phyloP scores from a whole-genome alignment of 92 coral and sea anemone species.

The Epizoanthus illoricatus region DNA sequence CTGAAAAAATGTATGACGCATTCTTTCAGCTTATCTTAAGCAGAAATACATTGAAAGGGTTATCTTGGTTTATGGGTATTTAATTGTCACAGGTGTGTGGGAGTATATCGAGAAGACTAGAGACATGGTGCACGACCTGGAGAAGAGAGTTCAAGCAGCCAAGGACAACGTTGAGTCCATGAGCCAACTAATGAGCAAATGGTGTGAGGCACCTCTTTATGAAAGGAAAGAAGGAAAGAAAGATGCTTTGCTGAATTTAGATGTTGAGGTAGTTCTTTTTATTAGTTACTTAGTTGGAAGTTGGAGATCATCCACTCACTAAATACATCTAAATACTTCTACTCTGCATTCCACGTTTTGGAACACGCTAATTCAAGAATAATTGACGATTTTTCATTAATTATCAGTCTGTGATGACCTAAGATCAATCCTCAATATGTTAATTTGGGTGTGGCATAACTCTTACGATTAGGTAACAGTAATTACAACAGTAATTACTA shows the following conservation, averaged over 20 bases:
- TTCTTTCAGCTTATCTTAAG: neutral
- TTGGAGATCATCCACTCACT: neutral
- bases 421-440: too few relatives aligned
- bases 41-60: neutral
- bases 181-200: constrained; percentile 91
- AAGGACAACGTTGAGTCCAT: constrained; percentile 89
- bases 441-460: too few relatives aligned
- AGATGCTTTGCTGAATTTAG: constrained; percentile 87
- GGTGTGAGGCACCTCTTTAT: constrained; percentile 94
- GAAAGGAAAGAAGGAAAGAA: constrained; percentile 93
- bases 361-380: too few relatives aligned
- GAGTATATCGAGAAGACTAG: constrained; percentile 95
- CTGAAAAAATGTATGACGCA: too few relatives aligned
- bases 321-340: too few relatives aligned
- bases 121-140: constrained; percentile 91
- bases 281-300: neutral
- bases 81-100: constrained; percentile 78
- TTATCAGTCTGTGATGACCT: too few relatives aligned
- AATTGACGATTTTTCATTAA: too few relatives aligned
- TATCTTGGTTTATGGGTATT: neutral
- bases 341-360: too few relatives aligned
- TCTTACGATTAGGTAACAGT: too few relatives aligned
- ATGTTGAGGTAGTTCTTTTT: constrained; percentile 46
- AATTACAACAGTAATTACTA: too few relatives aligned
- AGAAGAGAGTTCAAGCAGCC: constrained; percentile 93